A percentile compares a stretch with the other conserved stretches of the same genome.
Evolutionary conservation across 92 coral and sea anemone species (phyloP).

Genomic region (Micromussa lordhowensis): DNA sequence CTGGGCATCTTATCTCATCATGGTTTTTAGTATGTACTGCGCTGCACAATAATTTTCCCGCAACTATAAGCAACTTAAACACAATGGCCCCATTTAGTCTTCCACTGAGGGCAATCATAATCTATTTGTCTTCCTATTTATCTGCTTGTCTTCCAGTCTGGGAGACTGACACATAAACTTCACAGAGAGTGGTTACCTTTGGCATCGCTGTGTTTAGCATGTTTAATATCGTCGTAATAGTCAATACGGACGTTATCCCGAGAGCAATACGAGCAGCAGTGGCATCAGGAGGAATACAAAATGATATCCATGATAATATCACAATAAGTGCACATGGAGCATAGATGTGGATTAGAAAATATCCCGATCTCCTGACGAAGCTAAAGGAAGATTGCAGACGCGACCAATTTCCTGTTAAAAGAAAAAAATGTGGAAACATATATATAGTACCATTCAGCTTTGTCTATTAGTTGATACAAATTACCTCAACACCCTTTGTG

Average conservation of each 20-base stretch:
- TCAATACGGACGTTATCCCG: slow-evolving; percentile 93
- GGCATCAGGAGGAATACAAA: slow-evolving; percentile 95
- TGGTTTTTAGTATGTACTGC: neutral
- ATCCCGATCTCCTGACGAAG: slow-evolving; percentile 84
- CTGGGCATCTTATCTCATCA: neutral
- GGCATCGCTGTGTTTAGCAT: slow-evolving; percentile 97
- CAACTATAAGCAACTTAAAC: no score
- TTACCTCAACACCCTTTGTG: no score
- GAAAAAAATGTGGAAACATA: neutral
- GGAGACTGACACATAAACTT: neutral
- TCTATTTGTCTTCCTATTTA: neutral
- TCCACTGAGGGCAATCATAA: no score
- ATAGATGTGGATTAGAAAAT: slow-evolving; percentile 92
- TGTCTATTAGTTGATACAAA: no score
- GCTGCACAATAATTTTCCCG: neutral
- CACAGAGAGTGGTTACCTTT: slow-evolving; percentile 72
- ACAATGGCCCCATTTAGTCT: no score
- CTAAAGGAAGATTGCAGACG: slow-evolving; percentile 78
- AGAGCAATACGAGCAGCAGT: slow-evolving; percentile 97
- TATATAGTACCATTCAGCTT: no score
- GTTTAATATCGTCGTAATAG: slow-evolving; percentile 91
- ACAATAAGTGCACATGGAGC: slow-evolving; percentile 98
- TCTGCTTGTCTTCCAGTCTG: neutral
- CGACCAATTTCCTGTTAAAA: slow-evolving; percentile 90
- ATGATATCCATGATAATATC: slow-evolving; percentile 95